phyloP scores from a whole-genome alignment of 2,888 invertebrate species.

The Stenoptilia bipunctidactyla region DNA sequence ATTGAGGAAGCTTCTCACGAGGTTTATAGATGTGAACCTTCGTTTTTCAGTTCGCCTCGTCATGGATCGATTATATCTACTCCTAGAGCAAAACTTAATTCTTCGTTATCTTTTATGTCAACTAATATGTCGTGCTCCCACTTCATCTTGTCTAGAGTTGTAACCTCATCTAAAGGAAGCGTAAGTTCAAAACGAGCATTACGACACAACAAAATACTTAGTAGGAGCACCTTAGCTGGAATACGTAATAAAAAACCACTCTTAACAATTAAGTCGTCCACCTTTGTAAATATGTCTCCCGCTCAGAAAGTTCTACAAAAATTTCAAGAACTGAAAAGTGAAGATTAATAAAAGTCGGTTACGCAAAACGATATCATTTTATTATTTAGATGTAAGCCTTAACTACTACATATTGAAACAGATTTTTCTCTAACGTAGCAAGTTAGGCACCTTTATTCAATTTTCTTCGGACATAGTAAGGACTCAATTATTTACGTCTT shows the following conservation, averaged over 20 bases:
- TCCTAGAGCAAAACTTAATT: slow-evolving; percentile 26
- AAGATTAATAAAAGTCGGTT: slow-evolving; percentile 24
- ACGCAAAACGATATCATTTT: too few species aligned
- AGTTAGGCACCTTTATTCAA: too few species aligned
- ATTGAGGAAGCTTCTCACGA: slow-evolving; percentile 19
- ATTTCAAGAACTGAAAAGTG: slow-evolving; percentile 34
- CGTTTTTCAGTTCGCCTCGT: slow-evolving; percentile 38
- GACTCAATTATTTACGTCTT: too few species aligned
- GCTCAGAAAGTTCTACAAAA: slow-evolving; percentile 42
- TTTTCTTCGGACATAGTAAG: too few species aligned
- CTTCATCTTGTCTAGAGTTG: slow-evolving; percentile 27
- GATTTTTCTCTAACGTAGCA: too few species aligned
- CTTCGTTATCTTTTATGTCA: slow-evolving; percentile 34
- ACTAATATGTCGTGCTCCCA: slow-evolving; percentile 39
- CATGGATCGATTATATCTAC: slow-evolving; percentile 28
- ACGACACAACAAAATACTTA: slow-evolving; percentile 2
- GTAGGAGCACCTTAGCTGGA: slow-evolving; percentile 1
- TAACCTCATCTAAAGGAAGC: slow-evolving; percentile 23
- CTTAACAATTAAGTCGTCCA: slow-evolving; percentile 31
- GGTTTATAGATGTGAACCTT: slow-evolving; percentile 33
- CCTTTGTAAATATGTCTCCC: slow-evolving; percentile 26
- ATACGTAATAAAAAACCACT: slow-evolving; percentile 19
- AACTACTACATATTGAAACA: too few species aligned
- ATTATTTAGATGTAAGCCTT: too few species aligned
- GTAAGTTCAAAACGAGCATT: slow-evolving; percentile 18